Percentiles rank a stretch among this genome's conserved stretches.
These are phyloP conservation scores for Agriopis aurantiaria DNA, from an alignment of 2,888 invertebrate genomes.

Conservation along the genomic window DNA sequence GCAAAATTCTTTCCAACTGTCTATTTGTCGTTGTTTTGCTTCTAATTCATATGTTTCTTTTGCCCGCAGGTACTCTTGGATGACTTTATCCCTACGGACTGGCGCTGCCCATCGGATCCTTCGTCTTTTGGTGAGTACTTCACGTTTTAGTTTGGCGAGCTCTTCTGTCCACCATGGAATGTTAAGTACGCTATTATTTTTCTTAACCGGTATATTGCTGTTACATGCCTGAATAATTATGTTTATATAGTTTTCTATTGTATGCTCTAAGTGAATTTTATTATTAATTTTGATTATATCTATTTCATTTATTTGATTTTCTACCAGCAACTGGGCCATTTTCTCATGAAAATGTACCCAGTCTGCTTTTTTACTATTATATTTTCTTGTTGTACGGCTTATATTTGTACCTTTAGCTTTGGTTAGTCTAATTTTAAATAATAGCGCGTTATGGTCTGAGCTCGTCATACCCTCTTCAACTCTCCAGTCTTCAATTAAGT, in stretches of 20 bases:
- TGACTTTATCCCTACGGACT: neutral
- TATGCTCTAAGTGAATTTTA: neutral
- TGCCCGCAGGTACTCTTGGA: neutral
- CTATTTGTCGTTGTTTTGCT: neutral
- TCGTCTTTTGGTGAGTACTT: neutral
- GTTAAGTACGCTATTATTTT: neutral
- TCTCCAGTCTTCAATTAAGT: slow-evolving; percentile 1
- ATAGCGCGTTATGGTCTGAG: neutral
- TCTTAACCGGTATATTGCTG: neutral
- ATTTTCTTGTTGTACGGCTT: no score
- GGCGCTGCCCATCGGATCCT: neutral
- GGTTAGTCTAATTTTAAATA: neutral
- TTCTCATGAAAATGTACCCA: neutral
- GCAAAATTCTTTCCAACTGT: neutral
- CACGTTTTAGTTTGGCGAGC: neutral
- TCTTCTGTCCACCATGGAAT: neutral
- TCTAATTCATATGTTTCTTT: neutral
- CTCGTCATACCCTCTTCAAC: neutral
- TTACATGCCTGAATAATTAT: neutral
- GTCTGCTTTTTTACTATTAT: no score
- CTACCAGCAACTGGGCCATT: slow-evolving; percentile 9
- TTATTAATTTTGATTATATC: neutral
- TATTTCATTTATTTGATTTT: neutral
- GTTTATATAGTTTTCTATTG: neutral
- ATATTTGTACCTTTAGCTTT: no score